These are phyloP conservation scores for Danio rerio DNA, from an alignment of 2,113 vertebrate genomes.

Conservation along the genomic window GRCz12tu NC_133199.1:20940501-20941000, in stretches of 20 bases:
- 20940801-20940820: background rate
- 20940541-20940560: background rate
- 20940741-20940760: too few relatives aligned
- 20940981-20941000: conserved; percentile 5
- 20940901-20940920: background rate
- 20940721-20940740: background rate
- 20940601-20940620: conserved; percentile 17
- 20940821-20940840: background rate
- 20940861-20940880: background rate
- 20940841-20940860: background rate
- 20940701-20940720: conserved; percentile 10
- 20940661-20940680: conserved; percentile 32
- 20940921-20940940: background rate
- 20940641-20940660: conserved; percentile 32
- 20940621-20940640: conserved; percentile 40
- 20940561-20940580: conserved; percentile 29
- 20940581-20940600: conserved; percentile 30
- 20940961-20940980: background rate
- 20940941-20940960: background rate
- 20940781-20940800: too few relatives aligned
- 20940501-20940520: too few relatives aligned
- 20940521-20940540: too few relatives aligned
- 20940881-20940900: background rate
- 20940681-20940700: background rate
- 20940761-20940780: too few relatives aligned